Evolutionary conservation across 2,888 invertebrate species (phyloP).

Genomic region (Eudemis profundana): DNA sequence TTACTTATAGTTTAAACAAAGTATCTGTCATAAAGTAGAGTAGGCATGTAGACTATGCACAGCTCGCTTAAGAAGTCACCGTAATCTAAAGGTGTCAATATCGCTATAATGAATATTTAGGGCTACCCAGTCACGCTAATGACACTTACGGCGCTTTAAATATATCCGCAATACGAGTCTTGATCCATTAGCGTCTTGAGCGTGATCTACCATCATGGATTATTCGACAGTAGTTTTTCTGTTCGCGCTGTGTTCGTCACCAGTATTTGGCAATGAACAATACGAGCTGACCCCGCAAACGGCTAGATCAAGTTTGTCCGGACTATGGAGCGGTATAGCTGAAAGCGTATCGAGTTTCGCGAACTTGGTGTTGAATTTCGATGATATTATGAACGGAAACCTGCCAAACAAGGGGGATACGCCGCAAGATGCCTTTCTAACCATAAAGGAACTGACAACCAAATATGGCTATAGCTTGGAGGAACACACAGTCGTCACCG

Average conservation of each 20-base stretch:
- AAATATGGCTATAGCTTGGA: conserved; percentile 66
- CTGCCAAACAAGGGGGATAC: neutral
- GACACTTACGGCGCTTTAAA: conserved; percentile 29
- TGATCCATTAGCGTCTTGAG: conserved; percentile 4
- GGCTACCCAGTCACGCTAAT: conserved; percentile 28
- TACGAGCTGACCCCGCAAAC: neutral
- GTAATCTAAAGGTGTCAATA: conserved; percentile 39
- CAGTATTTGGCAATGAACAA: conserved; percentile 5
- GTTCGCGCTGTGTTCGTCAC: neutral
- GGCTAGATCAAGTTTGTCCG: conserved; percentile 7
- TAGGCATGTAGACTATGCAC: conserved; percentile 6
- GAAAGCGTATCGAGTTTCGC: conserved; percentile 41
- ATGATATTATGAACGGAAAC: conserved; percentile 43
- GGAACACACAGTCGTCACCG: conserved; percentile 63
- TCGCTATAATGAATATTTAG: conserved; percentile 21
- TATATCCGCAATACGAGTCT: conserved; percentile 24
- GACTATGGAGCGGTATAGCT: conserved; percentile 37
- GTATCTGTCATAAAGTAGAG: neutral
- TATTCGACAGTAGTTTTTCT: conserved; percentile 13
- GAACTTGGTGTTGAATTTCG: conserved; percentile 42
- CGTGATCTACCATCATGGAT: conserved; percentile 25
- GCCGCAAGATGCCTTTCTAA: conserved; percentile 60
- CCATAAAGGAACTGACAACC: conserved; percentile 57
- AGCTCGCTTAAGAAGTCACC: conserved; percentile 11
- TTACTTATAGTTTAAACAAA: neutral